Evolutionary conservation across 2,888 invertebrate species (phyloP), one percentile per base, ranked within the genome.

Genomic region (Tinea semifulvella): DNA sequence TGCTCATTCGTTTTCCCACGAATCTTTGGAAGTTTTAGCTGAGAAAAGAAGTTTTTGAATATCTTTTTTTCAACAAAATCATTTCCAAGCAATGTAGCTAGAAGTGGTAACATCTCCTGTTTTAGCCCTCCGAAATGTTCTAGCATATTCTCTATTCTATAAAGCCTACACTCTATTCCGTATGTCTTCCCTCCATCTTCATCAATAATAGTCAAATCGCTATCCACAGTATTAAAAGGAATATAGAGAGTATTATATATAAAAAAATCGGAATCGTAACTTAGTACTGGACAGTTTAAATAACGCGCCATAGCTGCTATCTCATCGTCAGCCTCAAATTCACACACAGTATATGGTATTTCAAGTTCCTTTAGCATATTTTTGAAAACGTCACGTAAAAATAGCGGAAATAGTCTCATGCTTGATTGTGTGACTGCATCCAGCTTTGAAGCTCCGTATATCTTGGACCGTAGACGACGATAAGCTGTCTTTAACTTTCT

Each of bases 191-290:
- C 56, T 1, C 56, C 65, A 49, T 69, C 53, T 14, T 63, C 55
- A 16, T 62, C 48, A 25, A 67, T 49, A 1, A 53, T 52, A 35
- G 56, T 64, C 4, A 74, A 65, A 60, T 83, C 83, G 4, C 81
- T 65, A 3, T 87, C 83, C 8, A 92, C 59, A 17, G 87, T 88
- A 20, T 85, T 80, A 51, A 92, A 86, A 0, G 94, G 92, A 51
- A 98, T 89, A 54, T 94, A 95, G 1, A 83, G 69, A 0, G 93
- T 87, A 69, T 92, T 90, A 67, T 90, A 94, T 50, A 98, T 89
- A 58, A 89, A 96, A 71, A 96, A 98, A 72, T 98, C 98, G 0
- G 96, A 96, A 69, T 98, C 98, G 54, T 90, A 92, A 58, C 95
- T 96, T 2, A 98, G 65, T 2, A 98, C 89, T 0, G 96, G 96